Conservation (phyloP, 2,113 vertebrate species). For the Caretta caretta region DNA sequence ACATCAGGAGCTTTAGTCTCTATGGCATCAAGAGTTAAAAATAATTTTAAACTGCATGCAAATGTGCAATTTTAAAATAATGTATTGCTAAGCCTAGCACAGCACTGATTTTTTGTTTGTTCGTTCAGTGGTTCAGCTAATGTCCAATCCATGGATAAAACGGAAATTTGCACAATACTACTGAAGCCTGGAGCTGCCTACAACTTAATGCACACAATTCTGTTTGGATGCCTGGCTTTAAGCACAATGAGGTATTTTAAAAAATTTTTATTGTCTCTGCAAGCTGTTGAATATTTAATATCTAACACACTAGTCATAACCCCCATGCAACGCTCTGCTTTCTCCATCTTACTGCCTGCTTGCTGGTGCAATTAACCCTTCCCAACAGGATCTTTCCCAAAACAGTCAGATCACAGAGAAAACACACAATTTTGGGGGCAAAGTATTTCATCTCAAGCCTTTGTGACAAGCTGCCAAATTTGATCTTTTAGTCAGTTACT, state of each 20-base stretch:
- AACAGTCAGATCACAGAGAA: neutral
- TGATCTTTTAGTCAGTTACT: neutral
- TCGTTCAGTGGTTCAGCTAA: slow-evolving; percentile 61
- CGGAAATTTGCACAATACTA: slow-evolving; percentile 43
- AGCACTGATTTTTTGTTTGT: neutral
- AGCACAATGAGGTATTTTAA: slow-evolving; percentile 95
- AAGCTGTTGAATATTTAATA: neutral
- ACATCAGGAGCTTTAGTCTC: neutral
- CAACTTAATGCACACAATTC: slow-evolving; percentile 89
- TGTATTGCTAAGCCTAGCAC: neutral
- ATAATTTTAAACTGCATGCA: neutral
- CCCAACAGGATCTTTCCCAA: neutral
- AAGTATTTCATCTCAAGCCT: neutral
- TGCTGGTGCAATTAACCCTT: neutral
- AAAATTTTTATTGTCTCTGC: neutral
- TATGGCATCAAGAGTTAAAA: neutral
- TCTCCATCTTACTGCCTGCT: neutral
- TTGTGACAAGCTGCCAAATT: neutral
- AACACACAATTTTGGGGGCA: neutral
- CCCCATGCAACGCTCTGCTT: neutral
- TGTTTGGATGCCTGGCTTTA: slow-evolving; percentile 92
- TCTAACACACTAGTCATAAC: neutral
- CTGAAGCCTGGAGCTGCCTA: slow-evolving; percentile 91
- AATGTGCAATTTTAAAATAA: neutral
- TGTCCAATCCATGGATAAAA: slow-evolving; percentile 26